These are phyloP conservation scores for Drosophila cognata DNA, from an alignment of 2,888 invertebrate species.

Conservation along the genomic window DNA sequence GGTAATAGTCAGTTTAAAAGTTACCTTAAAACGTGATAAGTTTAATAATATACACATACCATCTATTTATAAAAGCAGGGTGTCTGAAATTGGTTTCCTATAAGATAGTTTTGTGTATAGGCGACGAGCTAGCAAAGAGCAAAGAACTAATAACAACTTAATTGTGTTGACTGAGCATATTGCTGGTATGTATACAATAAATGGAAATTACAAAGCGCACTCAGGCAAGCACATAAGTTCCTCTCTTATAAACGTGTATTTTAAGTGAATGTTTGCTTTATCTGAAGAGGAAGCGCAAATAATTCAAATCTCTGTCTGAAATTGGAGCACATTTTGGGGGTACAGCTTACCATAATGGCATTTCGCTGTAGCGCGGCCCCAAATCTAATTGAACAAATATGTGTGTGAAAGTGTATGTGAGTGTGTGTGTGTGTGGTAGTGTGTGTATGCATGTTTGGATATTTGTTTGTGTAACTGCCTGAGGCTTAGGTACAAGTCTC, in stretches of 20 bases:
- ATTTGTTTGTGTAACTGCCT: not conserved
- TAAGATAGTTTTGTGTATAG: not conserved
- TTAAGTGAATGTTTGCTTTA: not conserved
- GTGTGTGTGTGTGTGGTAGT: not conserved
- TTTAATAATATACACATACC: not conserved
- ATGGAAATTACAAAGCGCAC: conserved; percentile 26
- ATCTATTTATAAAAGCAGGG: not conserved
- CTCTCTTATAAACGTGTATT: not conserved
- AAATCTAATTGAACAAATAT: conserved; percentile 9
- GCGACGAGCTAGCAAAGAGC: conserved; percentile 14
- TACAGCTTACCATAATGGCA: conserved; percentile 15
- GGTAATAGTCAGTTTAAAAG: not conserved
- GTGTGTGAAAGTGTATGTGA: not conserved
- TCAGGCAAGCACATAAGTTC: conserved; percentile 1
- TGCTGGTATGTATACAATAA: conserved; percentile 13
- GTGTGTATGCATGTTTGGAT: not conserved
- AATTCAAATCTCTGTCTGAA: conserved; percentile 12
- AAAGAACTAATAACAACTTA: conserved; percentile 31
- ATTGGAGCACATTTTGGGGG: conserved; percentile 1
- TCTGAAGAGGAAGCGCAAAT: conserved; percentile 2
- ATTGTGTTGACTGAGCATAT: conserved; percentile 22
- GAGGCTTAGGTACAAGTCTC: conserved; percentile 20
- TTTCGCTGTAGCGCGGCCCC: conserved; percentile 23
- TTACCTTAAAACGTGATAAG: not conserved
- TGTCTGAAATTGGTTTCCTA: conserved; percentile 20